A percentile compares a stretch with the other conserved stretches of the same genome.
Evolutionary conservation across 1,140 invertebrate species (phyloP).

Genomic region (Pseudomyrmex gracilis): DNA sequence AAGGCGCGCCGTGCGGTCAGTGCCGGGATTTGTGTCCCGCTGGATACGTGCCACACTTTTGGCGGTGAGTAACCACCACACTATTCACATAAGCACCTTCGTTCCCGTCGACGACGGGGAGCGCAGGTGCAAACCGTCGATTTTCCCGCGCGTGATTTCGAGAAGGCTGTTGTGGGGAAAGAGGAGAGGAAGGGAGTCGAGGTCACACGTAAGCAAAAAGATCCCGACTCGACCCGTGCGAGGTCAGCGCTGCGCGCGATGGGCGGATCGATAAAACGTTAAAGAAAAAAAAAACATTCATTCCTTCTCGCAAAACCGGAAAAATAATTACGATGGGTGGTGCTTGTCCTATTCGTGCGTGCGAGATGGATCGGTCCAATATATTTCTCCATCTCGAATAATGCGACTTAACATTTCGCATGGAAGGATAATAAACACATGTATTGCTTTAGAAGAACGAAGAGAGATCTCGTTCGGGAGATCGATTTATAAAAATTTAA

Average conservation of each 20-base stretch:
- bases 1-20: slow-evolving; percentile 83
- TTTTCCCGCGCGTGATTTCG: slow-evolving; percentile 6
- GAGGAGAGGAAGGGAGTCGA: not conserved
- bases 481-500: not conserved
- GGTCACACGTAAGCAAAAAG: slow-evolving; percentile 23
- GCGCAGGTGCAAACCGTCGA: slow-evolving; percentile 30
- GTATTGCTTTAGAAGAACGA: not conserved
- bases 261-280: slow-evolving; percentile 43
- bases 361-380: not conserved
- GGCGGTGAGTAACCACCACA: slow-evolving; percentile 78
- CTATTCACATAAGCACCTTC: not conserved
- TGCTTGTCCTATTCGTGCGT: not conserved
- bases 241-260: slow-evolving; percentile 36
- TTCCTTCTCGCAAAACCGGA: slow-evolving; percentile 32
- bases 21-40: slow-evolving; percentile 83
- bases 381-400: not conserved
- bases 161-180: no score
- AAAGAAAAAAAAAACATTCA: slow-evolving; percentile 30
- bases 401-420: not conserved
- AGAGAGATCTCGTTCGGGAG: slow-evolving; percentile 5
- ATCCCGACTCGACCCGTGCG: slow-evolving; percentile 20
- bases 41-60: slow-evolving; percentile 84
- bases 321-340: slow-evolving; percentile 48
- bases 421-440: not conserved
- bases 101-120: not conserved